These are phyloP conservation scores for Galago senegalensis DNA, from an alignment of 2,797 vertebrate genomes.

Conservation along the genomic window DNA sequence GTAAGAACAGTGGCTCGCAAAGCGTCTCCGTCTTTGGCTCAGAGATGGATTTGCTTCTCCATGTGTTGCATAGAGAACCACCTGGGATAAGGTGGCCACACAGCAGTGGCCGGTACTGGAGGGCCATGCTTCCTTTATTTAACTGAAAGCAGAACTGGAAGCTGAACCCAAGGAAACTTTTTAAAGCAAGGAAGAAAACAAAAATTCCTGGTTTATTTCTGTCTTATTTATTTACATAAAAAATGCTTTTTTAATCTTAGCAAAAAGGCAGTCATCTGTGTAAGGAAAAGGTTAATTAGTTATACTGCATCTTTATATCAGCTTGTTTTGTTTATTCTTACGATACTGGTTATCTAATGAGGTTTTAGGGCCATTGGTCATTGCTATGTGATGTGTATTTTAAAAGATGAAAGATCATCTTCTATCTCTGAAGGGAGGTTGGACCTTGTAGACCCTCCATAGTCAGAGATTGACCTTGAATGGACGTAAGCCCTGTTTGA, in stretches of 20 bases:
- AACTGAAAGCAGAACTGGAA: slow-evolving; percentile 2
- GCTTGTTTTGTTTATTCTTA: slow-evolving; percentile 58
- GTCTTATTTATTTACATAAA: slow-evolving; percentile 38
- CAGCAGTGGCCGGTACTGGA: neutral
- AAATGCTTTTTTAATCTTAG: slow-evolving; percentile 60
- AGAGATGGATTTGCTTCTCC: neutral
- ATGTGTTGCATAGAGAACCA: neutral
- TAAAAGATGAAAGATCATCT: slow-evolving; percentile 61
- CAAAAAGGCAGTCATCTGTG: slow-evolving; percentile 6
- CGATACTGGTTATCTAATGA: slow-evolving; percentile 55
- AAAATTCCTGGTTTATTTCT: slow-evolving; percentile 32
- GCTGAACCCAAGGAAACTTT: neutral
- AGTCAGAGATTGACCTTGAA: neutral
- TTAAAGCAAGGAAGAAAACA: neutral
- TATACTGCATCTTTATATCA: slow-evolving; percentile 52
- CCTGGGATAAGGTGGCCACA: too few relatives aligned
- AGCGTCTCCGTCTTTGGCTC: neutral
- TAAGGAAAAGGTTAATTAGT: slow-evolving; percentile 46
- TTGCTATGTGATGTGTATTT: slow-evolving; percentile 24
- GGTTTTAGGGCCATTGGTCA: slow-evolving; percentile 12
- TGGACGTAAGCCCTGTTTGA: slow-evolving; percentile 49
- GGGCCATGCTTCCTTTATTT: neutral
- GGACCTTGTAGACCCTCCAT: neutral
- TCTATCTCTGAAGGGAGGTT: slow-evolving; percentile 27
- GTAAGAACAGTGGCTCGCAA: neutral